Base-by-base conservation (phyloP, 2,113 vertebrate species). In the Lycaon pictus region DNA sequence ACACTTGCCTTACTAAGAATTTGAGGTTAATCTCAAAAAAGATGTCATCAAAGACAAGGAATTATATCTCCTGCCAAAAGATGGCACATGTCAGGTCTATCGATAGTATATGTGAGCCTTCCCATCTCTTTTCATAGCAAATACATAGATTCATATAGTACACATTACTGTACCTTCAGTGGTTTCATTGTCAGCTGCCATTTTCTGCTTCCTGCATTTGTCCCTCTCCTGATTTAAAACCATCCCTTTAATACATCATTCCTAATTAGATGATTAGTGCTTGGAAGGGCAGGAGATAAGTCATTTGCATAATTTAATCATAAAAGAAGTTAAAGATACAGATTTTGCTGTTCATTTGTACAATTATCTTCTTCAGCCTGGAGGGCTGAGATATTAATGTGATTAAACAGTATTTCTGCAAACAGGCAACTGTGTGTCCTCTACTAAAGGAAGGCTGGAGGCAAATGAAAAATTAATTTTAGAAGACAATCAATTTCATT, bases 231-330 rank as follows among this genome's bases (percentile, higher is more conserved):
- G 93, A 98, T 99, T 98, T 99, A 99, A 99, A 99, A 98, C 98
- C 98, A 98, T 98, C 98, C 98, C 98, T 99, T 99, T 99, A 99
- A 99, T 99, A 99, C 99, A 99, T 99, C 99, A 99, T 98, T 99
- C 98, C 98, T 99, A 99, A 99, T 99, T 99, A 99, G 99, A 99
- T 99, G 99, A 99, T 99, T 99, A 99, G 99, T 99, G 98, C 99
- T 99, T 98, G 98, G 99, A 99, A 99, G 99, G 99, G 99, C 99
- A 99, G 97, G 97, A 99, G 99, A 99, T 99, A 99, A 99, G 99
- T 99, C 92, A 99, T 99, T 99, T 99, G 98, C 99, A 99, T 99
- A 99, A 99, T 99, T 99, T 99, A 99, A 99, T 99, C 99, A 99
- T 99, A 99, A 99, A 99, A 98, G 98, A 99, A 99, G 99, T 99